Base-by-base conservation (phyloP, 2,797 vertebrate genomes). In the Euthynnus affinis region DNA sequence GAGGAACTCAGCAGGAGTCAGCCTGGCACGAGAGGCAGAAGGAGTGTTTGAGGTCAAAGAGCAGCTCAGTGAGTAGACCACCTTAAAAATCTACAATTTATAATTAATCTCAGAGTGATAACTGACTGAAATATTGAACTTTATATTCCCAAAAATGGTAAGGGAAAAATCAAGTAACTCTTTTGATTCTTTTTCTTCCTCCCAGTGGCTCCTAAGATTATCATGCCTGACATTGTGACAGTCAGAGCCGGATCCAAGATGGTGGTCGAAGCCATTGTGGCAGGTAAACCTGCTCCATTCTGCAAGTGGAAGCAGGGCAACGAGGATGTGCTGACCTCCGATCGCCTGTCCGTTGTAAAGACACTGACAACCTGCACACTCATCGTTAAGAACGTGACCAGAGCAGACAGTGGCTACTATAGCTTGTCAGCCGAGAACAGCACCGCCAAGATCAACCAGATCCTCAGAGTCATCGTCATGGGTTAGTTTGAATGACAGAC, bases 1-100 rank as follows among this genome's bases (percentile, higher is more conserved):
- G 73, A 97, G 98, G 92, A 99, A 99, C 89, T 92, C 96, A 27
- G 96, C 98, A 34, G 98, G 98, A 74, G 94, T 96, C 82, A 98
- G 98, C 88, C 92, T 98, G 85, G 95, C 98, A 65, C 96, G 97
- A 92, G 98, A 99, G 93, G 91, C 97, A 2, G 96, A 98, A 80
- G 98, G 98, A 76, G 85, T 97, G 70, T 99, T 97, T 90, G 98
- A 98, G 92, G 94, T 99, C 88, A 99, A 99, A 90, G 98, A 99
- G 82, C 98, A 99, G 85, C 96, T 99, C 48, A 95, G 98, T 99
- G 95, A 96, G 98, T 97, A 76, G 25, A 81, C 62, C 8, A 0
- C 6, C 6, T 25, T 46, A 0, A 25, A 37, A 57, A 10, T 42
- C 15, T 0, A 13, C 1, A 66, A 5, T 12, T 1, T 55, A 48